These are phyloP conservation scores for Cephus pygmeus DNA, from an alignment of 2,888 invertebrate genomes.

Conservation along the genomic window DNA sequence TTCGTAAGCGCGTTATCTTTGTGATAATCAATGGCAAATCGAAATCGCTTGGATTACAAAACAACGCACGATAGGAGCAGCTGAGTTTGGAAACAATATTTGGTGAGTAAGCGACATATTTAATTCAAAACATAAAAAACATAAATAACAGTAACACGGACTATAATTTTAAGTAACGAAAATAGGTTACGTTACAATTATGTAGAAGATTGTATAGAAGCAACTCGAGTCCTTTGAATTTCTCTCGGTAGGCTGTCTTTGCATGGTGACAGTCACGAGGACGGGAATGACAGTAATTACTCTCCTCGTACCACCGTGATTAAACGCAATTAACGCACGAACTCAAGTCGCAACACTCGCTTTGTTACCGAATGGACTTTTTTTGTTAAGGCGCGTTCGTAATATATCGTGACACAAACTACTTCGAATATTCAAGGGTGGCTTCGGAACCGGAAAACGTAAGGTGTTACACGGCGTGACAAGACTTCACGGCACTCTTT, in stretches of 20 bases:
- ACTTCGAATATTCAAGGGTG: background rate
- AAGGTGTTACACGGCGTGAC: background rate
- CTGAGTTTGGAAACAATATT: background rate
- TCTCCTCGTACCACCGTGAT: conserved; percentile 24
- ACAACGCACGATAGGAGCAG: background rate
- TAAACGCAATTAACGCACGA: conserved; percentile 32
- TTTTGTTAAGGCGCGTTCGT: conserved; percentile 4
- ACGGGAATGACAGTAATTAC: conserved; percentile 1
- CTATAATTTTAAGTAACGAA: background rate
- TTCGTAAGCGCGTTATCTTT: conserved; percentile 30
- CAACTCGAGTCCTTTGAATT: background rate
- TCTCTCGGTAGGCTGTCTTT: background rate
- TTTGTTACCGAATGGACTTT: conserved; percentile 30
- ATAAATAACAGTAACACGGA: background rate
- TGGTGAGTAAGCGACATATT: background rate
- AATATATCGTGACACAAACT: background rate
- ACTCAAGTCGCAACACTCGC: conserved; percentile 32
- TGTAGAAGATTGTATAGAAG: background rate
- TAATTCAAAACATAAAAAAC: background rate
- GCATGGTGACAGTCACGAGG: background rate
- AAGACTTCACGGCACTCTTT: background rate
- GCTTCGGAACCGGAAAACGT: background rate
- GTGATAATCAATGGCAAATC: conserved; percentile 47
- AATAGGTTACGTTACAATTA: background rate
- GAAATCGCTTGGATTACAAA: conserved; percentile 42